Evolutionary conservation across 92 coral and sea anemone genomes (phyloP).

Genomic region (Actinernus sp.): DNA sequence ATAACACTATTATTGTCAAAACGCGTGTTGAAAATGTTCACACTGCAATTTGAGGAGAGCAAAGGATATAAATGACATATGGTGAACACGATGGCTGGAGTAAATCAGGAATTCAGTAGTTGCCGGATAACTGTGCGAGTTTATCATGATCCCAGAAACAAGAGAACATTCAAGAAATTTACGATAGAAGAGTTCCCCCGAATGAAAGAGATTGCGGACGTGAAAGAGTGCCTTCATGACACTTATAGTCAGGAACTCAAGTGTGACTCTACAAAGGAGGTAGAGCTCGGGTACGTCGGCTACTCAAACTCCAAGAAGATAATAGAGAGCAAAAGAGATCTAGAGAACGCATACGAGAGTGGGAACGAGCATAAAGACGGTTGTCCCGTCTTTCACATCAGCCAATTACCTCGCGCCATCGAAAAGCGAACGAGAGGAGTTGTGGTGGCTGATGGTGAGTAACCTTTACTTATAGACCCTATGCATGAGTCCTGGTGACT

Average conservation of each 20-base stretch:
- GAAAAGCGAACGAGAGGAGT: neutral
- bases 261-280: too few species aligned
- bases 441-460: neutral
- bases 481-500: too few species aligned
- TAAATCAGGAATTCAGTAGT: too few species aligned
- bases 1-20: too few species aligned
- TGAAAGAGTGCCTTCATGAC: neutral
- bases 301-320: too few species aligned
- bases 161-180: slow-evolving; percentile 7
- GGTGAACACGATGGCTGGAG: too few species aligned
- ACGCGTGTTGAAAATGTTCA: too few species aligned
- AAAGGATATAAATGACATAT: too few species aligned
- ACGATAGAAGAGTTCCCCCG: neutral
- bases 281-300: slow-evolving; percentile 1
- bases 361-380: too few species aligned
- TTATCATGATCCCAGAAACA: neutral
- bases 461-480: too few species aligned
- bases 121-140: slow-evolving; percentile 4
- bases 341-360: neutral
- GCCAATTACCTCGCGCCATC: neutral
- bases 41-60: too few species aligned
- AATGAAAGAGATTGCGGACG: neutral
- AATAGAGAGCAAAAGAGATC: neutral
- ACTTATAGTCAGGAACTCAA: too few species aligned
- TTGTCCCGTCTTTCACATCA: neutral